phyloP scores from a whole-genome alignment of 2,888 invertebrate species.

The Latheticus oryzae region DNA sequence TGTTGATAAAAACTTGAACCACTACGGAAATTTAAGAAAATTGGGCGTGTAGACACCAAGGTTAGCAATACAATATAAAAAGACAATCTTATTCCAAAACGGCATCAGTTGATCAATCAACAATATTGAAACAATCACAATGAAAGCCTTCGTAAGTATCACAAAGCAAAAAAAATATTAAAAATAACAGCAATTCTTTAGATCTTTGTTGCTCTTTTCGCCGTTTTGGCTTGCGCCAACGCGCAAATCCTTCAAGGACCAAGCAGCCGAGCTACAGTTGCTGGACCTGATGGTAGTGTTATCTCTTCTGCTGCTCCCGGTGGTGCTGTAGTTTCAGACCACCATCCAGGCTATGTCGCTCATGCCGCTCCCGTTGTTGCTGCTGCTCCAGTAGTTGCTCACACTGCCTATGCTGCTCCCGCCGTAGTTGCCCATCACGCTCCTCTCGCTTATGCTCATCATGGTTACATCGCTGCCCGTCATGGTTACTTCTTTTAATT shows the following conservation, averaged over 20 bases:
- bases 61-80: conserved; percentile 17
- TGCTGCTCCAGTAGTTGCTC: conserved; percentile 50
- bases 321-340: conserved; percentile 48
- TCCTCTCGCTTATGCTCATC: conserved; percentile 37
- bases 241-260: conserved; percentile 54
- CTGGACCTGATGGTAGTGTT: conserved; percentile 54
- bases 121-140: conserved; percentile 13
- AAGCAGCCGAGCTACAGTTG: conserved; percentile 52
- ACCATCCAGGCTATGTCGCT: conserved; percentile 46
- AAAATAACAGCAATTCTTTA: conserved; percentile 2
- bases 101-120: conserved; percentile 27
- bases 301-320: conserved; percentile 46
- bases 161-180: neutral
- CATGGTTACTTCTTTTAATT: conserved; percentile 14
- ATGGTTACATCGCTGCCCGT: conserved; percentile 3
- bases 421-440: conserved; percentile 32
- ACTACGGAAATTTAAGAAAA: conserved; percentile 12
- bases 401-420: conserved; percentile 46
- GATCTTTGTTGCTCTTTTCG: conserved; percentile 50
- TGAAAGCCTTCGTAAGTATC: conserved; percentile 28
- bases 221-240: conserved; percentile 52
- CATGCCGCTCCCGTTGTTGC: conserved; percentile 37
- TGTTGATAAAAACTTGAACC: conserved; percentile 14
- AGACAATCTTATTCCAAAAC: conserved; percentile 10
- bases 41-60: conserved; percentile 30